Conservation (phyloP, 2,888 invertebrate species). For the Rotaria magnacalcarata region DNA sequence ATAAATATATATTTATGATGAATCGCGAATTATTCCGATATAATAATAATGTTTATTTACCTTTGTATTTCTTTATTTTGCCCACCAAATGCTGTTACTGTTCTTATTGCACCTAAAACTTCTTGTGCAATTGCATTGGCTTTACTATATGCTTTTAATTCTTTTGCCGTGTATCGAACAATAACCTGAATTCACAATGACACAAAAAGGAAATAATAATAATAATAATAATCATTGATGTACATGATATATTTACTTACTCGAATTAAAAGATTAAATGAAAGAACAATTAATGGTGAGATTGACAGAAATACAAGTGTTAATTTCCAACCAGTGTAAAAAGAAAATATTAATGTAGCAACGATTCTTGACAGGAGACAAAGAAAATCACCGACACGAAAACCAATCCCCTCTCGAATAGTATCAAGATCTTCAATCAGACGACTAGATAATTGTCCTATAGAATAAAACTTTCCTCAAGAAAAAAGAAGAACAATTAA, state of each 20-base stretch:
- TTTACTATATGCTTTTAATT: conserved; percentile 12
- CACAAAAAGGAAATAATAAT: conserved; percentile 51
- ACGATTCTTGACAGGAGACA: conserved; percentile 29
- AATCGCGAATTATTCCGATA: no score
- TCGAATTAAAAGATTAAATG: not conserved
- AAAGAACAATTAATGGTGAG: conserved; percentile 65
- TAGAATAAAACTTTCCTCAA: not conserved
- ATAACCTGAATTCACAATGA: conserved; percentile 64
- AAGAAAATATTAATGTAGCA: not conserved
- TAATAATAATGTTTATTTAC: not conserved
- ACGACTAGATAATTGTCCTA: conserved; percentile 28
- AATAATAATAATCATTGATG: conserved; percentile 59
- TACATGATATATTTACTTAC: not conserved
- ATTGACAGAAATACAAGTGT: conserved; percentile 72
- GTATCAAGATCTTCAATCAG: conserved; percentile 23
- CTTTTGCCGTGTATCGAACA: not conserved
- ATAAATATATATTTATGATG: no score
- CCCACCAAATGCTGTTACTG: conserved; percentile 41
- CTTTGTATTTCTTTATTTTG: not conserved
- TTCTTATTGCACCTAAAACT: conserved; percentile 25
- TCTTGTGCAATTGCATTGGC: conserved; percentile 32
- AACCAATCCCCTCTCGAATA: conserved; percentile 25
- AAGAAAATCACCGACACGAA: conserved; percentile 35
- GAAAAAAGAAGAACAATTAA: no score
- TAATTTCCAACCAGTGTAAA: conserved; percentile 67